Percentiles rank a stretch among this genome's conserved stretches.
Evolutionary conservation across 2,113 vertebrate genomes (phyloP).

Genomic region (Apteryx mantelli): DNA sequence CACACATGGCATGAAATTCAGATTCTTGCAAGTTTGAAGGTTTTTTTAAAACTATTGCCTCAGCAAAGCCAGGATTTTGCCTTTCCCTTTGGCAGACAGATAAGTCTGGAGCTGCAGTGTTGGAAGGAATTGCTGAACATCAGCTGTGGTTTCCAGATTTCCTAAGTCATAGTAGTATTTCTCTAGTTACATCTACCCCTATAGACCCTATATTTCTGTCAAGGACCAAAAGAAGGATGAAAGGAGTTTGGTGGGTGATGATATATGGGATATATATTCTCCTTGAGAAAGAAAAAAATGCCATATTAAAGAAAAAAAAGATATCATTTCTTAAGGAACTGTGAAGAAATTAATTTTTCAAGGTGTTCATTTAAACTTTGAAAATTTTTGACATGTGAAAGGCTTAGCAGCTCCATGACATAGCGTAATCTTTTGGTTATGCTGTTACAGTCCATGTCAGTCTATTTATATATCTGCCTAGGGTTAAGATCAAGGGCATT

Average conservation of each 20-base stretch:
- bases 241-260: background rate
- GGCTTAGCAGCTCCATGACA: slow-evolving; percentile 55
- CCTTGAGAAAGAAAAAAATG: background rate
- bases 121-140: slow-evolving; percentile 2
- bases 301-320: background rate
- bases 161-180: background rate
- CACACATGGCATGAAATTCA: background rate
- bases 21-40: background rate
- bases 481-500: slow-evolving; percentile 73
- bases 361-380: slow-evolving; percentile 59
- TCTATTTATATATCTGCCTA: slow-evolving; percentile 74
- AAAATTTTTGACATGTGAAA: slow-evolving; percentile 64
- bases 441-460: slow-evolving; percentile 4
- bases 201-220: background rate
- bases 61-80: background rate
- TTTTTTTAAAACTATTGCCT: background rate
- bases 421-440: slow-evolving; percentile 53
- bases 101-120: background rate
- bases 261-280: background rate
- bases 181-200: background rate
- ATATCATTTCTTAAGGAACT: background rate
- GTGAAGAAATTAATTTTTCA: slow-evolving; percentile 54
- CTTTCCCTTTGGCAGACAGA: background rate
- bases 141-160: background rate
- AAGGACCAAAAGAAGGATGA: background rate